phyloP scores from a whole-genome alignment of 35 echinoderm and acorn worm genomes.

The Diadema setosum region DNA sequence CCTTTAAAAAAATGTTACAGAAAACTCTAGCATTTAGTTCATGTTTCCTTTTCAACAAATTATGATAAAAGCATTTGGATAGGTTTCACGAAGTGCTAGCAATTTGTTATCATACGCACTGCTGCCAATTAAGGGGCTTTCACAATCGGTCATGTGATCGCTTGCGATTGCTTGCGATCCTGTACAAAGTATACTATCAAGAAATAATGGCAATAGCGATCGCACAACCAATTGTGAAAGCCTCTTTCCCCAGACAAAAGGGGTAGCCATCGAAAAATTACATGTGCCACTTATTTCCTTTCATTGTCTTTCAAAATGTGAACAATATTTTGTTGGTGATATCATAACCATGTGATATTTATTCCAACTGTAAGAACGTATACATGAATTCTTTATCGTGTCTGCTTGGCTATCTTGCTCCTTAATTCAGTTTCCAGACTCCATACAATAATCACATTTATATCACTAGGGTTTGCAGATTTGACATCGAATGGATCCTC shows the following conservation, averaged over 20 bases:
- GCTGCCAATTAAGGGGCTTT: too few species aligned
- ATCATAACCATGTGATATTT: background rate
- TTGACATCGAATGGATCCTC: background rate
- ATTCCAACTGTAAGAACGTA: background rate
- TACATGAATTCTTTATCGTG: background rate
- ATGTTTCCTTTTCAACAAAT: background rate
- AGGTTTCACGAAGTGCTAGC: too few species aligned
- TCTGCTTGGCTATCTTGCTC: background rate
- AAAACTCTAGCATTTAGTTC: background rate
- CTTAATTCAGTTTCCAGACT: background rate
- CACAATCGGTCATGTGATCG: too few species aligned
- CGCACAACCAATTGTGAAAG: background rate
- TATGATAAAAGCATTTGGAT: too few species aligned
- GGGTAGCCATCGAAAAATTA: background rate
- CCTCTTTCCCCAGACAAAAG: background rate
- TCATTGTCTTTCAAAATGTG: background rate
- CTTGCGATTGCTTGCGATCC: background rate
- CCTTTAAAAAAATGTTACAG: background rate
- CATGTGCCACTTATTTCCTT: background rate
- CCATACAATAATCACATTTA: background rate
- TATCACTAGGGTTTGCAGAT: background rate
- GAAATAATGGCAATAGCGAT: background rate
- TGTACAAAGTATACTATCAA: background rate
- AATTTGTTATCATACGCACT: too few species aligned
- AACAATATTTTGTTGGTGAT: background rate